phyloP scores from a whole-genome alignment of 2,888 invertebrate genomes.

The Heliconius erato region DNA sequence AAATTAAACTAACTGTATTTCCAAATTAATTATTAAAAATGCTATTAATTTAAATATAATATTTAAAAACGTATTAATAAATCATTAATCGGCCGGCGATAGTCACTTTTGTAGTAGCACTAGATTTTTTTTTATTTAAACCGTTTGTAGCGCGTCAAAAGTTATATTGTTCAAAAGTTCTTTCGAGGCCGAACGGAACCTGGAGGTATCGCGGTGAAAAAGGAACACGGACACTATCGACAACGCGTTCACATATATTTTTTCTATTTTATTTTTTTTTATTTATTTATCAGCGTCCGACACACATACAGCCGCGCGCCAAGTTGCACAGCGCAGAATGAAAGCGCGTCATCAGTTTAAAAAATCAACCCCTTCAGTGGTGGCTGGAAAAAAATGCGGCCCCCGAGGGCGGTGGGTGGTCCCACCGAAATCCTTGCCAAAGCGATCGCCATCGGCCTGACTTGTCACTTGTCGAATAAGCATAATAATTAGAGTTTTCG shows the following conservation, averaged over 20 bases:
- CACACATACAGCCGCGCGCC: conserved; percentile 84
- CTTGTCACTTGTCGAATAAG: conserved; percentile 85
- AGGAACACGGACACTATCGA: conserved; percentile 81
- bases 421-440: conserved; percentile 84
- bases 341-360: conserved; percentile 87
- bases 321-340: conserved; percentile 86
- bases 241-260: conserved; percentile 75
- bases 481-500: conserved; percentile 84
- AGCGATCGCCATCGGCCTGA: conserved; percentile 82
- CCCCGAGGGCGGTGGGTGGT: conserved; percentile 76
- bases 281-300: conserved; percentile 81
- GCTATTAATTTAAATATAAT: conserved; percentile 37
- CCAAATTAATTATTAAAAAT: conserved; percentile 42
- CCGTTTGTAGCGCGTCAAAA: conserved; percentile 53
- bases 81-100: conserved; percentile 41
- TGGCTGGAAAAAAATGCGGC: conserved; percentile 82
- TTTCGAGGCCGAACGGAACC: conserved; percentile 67
- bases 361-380: conserved; percentile 86
- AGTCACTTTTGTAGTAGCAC: conserved; percentile 33
- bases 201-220: conserved; percentile 77
- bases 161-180: conserved; percentile 64
- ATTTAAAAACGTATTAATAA: conserved; percentile 46
- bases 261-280: conserved; percentile 65
- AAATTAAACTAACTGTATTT: conserved; percentile 41
- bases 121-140: conserved; percentile 40